These are phyloP conservation scores for Ammodytes marinus DNA, from an alignment of 2,113 vertebrate species.

Conservation along the genomic window DNA sequence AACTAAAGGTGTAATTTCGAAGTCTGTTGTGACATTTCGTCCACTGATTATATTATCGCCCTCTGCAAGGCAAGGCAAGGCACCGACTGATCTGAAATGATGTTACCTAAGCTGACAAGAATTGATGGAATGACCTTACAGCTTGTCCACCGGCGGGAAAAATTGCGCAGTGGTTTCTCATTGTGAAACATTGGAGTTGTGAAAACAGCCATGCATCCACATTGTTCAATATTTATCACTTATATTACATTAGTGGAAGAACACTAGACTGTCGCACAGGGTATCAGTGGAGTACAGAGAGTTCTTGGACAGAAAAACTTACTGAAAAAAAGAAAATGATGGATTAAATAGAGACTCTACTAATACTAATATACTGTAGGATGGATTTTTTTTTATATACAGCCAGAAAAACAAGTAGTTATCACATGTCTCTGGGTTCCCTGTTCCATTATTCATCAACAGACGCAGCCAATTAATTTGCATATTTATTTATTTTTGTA, in stretches of 20 bases:
- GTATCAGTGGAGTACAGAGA: constrained; percentile 24
- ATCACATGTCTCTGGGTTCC: neutral
- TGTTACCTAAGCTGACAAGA: constrained; percentile 73
- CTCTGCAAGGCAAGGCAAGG: constrained; percentile 54
- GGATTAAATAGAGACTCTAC: neutral
- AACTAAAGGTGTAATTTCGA: constrained; percentile 37
- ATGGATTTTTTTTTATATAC: constrained; percentile 12
- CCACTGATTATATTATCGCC: constrained; percentile 69
- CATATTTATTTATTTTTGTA: constrained; percentile 56
- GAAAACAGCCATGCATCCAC: constrained; percentile 9
- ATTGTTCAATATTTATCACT: constrained; percentile 35
- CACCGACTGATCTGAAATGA: constrained; percentile 54
- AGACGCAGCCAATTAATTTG: constrained; percentile 32
- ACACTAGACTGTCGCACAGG: neutral
- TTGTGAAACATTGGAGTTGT: constrained; percentile 23
- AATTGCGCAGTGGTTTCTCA: constrained; percentile 36
- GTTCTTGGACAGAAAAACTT: neutral
- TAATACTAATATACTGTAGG: neutral
- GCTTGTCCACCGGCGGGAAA: constrained; percentile 46
- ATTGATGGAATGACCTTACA: constrained; percentile 77
- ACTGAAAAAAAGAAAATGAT: neutral
- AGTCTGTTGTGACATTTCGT: constrained; percentile 76
- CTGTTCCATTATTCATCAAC: constrained; percentile 54
- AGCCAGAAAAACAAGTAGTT: constrained; percentile 19
- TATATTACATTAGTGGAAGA: constrained; percentile 23